Evolutionary conservation across 1,140 invertebrate genomes (phyloP).

Genomic region (Conus betulinus): DNA sequence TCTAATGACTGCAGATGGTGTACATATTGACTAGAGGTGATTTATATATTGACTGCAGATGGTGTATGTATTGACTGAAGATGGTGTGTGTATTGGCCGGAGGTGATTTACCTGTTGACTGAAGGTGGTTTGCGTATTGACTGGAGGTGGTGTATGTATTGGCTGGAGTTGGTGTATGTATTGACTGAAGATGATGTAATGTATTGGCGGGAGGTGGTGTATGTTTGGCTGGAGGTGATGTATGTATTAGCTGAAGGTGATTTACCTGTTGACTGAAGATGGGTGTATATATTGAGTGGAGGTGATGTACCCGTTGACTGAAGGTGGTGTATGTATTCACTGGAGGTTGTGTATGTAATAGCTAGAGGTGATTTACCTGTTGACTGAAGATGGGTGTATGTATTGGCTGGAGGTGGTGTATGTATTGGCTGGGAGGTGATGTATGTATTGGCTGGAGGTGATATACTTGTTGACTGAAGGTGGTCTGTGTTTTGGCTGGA

Average conservation of each 20-base stretch:
- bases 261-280: not conserved
- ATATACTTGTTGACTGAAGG: not conserved
- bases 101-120: too few relatives aligned
- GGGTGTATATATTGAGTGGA: not conserved
- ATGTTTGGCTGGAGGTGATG: not conserved
- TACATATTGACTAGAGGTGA: too few relatives aligned
- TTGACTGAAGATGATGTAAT: not conserved
- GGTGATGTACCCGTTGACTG: too few relatives aligned
- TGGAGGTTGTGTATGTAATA: not conserved
- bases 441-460: not conserved
- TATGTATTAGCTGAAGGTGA: not conserved
- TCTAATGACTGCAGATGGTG: too few relatives aligned
- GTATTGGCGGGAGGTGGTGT: constrained; percentile 70
- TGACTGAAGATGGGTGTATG: not conserved
- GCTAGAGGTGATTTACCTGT: not conserved
- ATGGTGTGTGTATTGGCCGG: too few relatives aligned
- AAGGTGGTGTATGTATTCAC: not conserved
- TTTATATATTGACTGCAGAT: too few relatives aligned
- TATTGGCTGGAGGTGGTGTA: not conserved
- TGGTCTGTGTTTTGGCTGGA: not conserved
- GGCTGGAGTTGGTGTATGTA: not conserved
- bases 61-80: too few relatives aligned
- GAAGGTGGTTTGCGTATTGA: too few relatives aligned
- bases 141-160: too few relatives aligned
- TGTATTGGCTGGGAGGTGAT: constrained; percentile 69